Conservation (phyloP, 1,140 invertebrate genomes). For the Tribolium castaneum region DNA sequence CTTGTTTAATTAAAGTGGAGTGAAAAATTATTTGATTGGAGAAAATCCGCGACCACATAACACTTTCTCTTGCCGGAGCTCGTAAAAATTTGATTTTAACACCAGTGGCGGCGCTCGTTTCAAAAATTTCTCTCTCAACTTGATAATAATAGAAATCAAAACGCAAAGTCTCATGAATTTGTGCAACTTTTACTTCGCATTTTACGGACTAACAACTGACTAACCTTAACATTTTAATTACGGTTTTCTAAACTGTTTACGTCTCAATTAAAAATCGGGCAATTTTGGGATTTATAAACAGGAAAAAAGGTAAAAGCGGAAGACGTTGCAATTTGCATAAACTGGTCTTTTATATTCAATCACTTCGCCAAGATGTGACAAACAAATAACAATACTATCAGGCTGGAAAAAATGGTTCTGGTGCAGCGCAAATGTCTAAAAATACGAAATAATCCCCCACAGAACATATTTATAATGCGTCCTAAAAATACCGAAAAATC, state of each 20-base stretch:
- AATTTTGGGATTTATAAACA: not conserved
- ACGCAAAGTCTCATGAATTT: no score
- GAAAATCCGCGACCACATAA: not conserved
- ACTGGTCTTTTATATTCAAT: not conserved
- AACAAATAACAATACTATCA: not conserved
- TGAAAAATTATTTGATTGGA: not conserved
- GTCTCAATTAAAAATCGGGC: no score
- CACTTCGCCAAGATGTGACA: not conserved
- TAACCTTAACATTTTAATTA: no score
- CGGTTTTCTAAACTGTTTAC: no score
- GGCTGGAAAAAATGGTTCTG: no score
- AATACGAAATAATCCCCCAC: not conserved
- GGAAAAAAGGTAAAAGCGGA: not conserved
- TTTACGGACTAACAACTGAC: no score
- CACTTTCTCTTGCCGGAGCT: not conserved
- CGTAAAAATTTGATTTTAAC: not conserved
- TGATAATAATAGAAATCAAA: no score
- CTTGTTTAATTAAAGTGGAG: not conserved
- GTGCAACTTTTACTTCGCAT: no score
- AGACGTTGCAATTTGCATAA: not conserved
- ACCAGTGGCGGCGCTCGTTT: not conserved
- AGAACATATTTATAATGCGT: no score
- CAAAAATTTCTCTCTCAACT: no score
- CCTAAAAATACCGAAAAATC: not conserved
- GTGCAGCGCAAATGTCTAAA: no score